Evolutionary conservation across 2,888 invertebrate species (phyloP).

Genomic region (Thereva nobilitata): DNA sequence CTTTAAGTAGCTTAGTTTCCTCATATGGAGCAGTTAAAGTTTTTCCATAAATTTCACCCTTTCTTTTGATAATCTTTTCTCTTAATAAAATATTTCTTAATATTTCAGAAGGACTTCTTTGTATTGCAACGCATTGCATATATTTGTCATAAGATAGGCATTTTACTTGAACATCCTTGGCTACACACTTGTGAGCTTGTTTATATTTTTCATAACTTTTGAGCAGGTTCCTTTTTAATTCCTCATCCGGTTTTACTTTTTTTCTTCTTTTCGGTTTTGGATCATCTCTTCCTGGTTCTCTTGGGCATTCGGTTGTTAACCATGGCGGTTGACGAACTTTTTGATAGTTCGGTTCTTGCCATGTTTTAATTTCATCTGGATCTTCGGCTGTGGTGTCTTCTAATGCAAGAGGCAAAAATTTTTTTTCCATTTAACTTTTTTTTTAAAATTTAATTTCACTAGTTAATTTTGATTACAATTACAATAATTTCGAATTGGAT

Average conservation of each 20-base stretch:
- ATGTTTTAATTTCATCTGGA: slow-evolving; percentile 53
- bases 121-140: slow-evolving; percentile 48
- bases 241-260: neutral
- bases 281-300: neutral
- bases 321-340: slow-evolving; percentile 26
- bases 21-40: too few species aligned
- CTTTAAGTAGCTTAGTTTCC: too few species aligned
- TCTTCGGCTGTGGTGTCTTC: slow-evolving; percentile 48
- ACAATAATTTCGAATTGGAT: slow-evolving; percentile 3
- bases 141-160: slow-evolving; percentile 47
- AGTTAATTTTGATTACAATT: slow-evolving; percentile 3
- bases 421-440: slow-evolving; percentile 49
- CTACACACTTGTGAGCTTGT: neutral
- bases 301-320: neutral
- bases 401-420: slow-evolving; percentile 51
- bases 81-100: slow-evolving; percentile 47
- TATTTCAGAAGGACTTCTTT: slow-evolving; percentile 47
- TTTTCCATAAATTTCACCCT: too few species aligned
- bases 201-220: neutral
- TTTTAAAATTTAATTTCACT: slow-evolving; percentile 21
- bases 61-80: slow-evolving; percentile 42
- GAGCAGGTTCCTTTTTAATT: neutral
- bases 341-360: slow-evolving; percentile 46
- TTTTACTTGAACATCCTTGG: slow-evolving; percentile 40
- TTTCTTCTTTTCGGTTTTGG: neutral